These are phyloP conservation scores for Liparis tanakae DNA, from an alignment of 2,797 vertebrate genomes.

Conservation along the genomic window DNA sequence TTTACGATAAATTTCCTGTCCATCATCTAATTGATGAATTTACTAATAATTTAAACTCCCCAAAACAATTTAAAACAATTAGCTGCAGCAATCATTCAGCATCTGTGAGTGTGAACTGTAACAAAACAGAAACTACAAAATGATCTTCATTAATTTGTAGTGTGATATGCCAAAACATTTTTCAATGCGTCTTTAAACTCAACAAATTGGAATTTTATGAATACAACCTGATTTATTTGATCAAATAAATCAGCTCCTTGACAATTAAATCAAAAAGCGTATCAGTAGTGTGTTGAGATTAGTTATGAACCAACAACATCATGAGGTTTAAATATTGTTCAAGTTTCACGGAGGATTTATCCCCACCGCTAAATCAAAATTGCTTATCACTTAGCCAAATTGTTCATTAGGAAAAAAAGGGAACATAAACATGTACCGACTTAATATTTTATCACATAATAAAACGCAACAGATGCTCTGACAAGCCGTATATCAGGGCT, in stretches of 20 bases:
- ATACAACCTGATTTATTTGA: slow-evolving; percentile 3
- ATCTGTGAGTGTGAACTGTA: neutral
- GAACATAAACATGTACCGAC: slow-evolving; percentile 44
- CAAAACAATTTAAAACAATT: neutral
- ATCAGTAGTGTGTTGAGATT: neutral
- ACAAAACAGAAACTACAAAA: neutral
- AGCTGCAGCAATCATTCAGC: neutral
- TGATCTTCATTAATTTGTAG: neutral
- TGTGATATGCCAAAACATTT: neutral
- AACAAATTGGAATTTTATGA: neutral
- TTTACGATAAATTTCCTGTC: neutral
- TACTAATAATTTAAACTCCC: neutral
- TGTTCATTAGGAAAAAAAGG: slow-evolving; percentile 22
- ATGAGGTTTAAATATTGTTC: slow-evolving; percentile 16
- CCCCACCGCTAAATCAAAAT: slow-evolving; percentile 6
- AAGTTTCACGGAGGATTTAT: slow-evolving; percentile 22
- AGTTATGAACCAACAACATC: slow-evolving; percentile 18
- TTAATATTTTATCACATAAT: slow-evolving; percentile 45
- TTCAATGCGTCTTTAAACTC: neutral
- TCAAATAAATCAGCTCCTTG: neutral
- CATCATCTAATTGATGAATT: neutral
- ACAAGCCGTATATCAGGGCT: slow-evolving; percentile 16
- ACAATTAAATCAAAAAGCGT: slow-evolving; percentile 11
- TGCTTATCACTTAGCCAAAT: slow-evolving; percentile 9
- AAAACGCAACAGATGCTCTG: slow-evolving; percentile 25